A percentile compares a stretch with the other conserved stretches of the same genome.
These are phyloP conservation scores for Amphipyra berbera DNA, from an alignment of 2,888 invertebrate genomes.

Conservation along the genomic window DNA sequence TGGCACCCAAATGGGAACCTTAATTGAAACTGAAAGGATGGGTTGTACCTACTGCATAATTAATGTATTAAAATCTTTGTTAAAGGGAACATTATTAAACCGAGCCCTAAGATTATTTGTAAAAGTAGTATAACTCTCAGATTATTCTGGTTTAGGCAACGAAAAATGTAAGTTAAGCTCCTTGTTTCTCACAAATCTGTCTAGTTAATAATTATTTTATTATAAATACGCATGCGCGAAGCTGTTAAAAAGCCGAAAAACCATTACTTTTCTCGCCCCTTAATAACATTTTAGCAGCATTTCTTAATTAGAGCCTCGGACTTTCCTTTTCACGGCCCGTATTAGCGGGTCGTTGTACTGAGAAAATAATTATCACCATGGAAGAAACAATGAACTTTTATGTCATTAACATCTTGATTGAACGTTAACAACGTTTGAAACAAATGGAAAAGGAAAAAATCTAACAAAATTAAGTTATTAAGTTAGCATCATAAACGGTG, in stretches of 20 bases:
- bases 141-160: too few species aligned
- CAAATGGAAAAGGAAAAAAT: background rate
- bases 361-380: conserved; percentile 42
- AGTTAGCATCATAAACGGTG: background rate
- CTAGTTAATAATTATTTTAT: conserved; percentile 13
- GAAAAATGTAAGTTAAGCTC: background rate
- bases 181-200: background rate
- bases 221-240: conserved; percentile 53
- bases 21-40: conserved; percentile 46
- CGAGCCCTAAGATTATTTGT: background rate
- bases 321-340: conserved; percentile 52
- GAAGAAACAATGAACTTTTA: conserved; percentile 20
- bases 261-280: conserved; percentile 72
- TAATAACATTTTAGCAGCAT: conserved; percentile 73
- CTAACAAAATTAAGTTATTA: background rate
- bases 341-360: conserved; percentile 50
- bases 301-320: conserved; percentile 72
- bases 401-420: conserved; percentile 1
- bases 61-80: conserved; percentile 33
- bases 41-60: conserved; percentile 39
- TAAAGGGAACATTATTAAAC: conserved; percentile 30
- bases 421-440: conserved; percentile 16
- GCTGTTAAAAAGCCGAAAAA: conserved; percentile 55
- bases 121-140: conserved; percentile 14
- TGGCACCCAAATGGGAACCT: conserved; percentile 42